These are phyloP conservation scores for Delichon dasypus DNA, from an alignment of 2,797 vertebrate species.

Conservation along the genomic window DNA sequence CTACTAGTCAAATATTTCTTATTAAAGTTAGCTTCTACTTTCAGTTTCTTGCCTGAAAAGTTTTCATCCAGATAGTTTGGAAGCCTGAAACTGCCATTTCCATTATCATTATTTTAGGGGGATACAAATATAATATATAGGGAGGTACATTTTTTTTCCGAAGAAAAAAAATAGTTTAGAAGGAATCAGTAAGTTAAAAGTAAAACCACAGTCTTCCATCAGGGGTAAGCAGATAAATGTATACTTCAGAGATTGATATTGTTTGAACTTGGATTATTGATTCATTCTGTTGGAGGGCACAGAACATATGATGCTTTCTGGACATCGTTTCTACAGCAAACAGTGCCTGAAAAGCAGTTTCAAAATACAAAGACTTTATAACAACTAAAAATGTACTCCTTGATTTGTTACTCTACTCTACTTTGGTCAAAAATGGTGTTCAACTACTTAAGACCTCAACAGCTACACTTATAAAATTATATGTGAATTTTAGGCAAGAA, in stretches of 20 bases:
- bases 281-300: background rate
- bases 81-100: background rate
- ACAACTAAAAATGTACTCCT: background rate
- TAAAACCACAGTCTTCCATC: background rate
- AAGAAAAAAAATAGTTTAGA: background rate
- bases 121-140: background rate
- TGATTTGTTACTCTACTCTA: background rate
- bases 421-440: background rate
- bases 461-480: background rate
- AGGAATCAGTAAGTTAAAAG: background rate
- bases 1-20: background rate
- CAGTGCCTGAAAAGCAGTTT: background rate
- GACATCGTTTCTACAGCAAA: background rate
- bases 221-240: background rate
- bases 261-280: background rate
- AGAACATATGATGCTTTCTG: background rate
- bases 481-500: background rate
- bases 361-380: background rate
- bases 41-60: background rate
- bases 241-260: background rate
- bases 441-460: background rate
- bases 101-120: background rate
- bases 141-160: background rate
- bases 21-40: background rate
- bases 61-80: background rate